Percentiles rank a stretch among this genome's conserved stretches.
These are phyloP conservation scores for Cryptomyrus ogoouensis DNA, from an alignment of 2,113 vertebrate species.

Conservation along the genomic window DNA sequence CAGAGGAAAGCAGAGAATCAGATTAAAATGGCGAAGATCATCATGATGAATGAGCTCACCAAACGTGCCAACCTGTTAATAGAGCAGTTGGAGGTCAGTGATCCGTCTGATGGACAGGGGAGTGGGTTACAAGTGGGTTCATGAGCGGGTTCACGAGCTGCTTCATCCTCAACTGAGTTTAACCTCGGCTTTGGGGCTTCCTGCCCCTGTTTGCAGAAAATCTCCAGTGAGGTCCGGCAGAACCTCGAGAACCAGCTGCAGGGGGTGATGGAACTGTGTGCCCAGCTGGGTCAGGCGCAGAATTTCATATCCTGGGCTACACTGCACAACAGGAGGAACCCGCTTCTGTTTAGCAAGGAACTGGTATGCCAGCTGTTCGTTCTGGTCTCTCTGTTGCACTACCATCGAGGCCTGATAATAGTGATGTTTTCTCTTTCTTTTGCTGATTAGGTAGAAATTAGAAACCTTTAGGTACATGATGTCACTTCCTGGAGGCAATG, in stretches of 20 bases:
- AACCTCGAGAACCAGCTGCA: constrained; percentile 87
- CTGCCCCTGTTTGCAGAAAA: constrained; percentile 60
- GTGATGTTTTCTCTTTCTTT: constrained; percentile 40
- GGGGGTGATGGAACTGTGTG: constrained; percentile 76
- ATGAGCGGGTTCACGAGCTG: background rate
- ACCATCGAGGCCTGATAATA: background rate
- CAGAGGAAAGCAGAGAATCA: constrained; percentile 93
- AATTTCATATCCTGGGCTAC: constrained; percentile 94
- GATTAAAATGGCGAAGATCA: constrained; percentile 97
- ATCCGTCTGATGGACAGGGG: background rate
- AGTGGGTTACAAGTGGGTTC: background rate
- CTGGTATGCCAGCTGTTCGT: constrained; percentile 66
- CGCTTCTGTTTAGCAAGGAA: constrained; percentile 94
- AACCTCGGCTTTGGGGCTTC: constrained; percentile 8
- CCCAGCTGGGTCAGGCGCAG: constrained; percentile 88
- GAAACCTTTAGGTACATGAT: background rate
- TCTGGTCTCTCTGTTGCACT: background rate
- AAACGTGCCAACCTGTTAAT: constrained; percentile 90
- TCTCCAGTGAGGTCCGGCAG: constrained; percentile 79
- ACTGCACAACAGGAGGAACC: constrained; percentile 72
- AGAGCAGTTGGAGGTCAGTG: constrained; percentile 86
- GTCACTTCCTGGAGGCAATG: background rate
- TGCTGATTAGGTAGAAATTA: background rate
- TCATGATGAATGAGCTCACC: constrained; percentile 93
- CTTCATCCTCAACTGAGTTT: background rate